These are phyloP conservation scores for Tarsius wallacei DNA, from an alignment of 2,797 vertebrate genomes.

Conservation along the genomic window DNA sequence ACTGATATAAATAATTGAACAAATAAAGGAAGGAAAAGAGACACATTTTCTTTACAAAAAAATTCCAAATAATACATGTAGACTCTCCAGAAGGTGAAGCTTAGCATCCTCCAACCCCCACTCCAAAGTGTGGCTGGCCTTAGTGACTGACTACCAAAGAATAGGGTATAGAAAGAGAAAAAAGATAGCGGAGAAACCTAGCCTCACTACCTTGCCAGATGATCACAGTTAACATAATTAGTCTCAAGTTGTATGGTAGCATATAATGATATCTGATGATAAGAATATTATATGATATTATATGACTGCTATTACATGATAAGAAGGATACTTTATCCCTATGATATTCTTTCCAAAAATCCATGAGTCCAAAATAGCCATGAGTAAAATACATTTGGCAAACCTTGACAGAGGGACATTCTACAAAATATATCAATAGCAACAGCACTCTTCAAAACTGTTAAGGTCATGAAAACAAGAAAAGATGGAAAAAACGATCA, in stretches of 20 bases:
- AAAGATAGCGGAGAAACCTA: neutral
- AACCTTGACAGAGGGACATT: neutral
- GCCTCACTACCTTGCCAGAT: neutral
- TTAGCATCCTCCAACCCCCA: neutral
- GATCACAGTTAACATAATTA: neutral
- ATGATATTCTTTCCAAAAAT: neutral
- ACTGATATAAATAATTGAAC: neutral
- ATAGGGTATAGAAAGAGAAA: neutral
- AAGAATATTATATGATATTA: no score
- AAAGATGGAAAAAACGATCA: neutral
- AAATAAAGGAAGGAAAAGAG: neutral
- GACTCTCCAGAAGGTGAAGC: neutral
- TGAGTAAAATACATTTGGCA: neutral
- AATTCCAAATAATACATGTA: slow-evolving; percentile 1
- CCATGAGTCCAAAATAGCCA: neutral
- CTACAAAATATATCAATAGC: neutral
- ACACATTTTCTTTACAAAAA: neutral
- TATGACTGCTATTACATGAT: neutral
- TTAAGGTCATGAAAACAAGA: neutral
- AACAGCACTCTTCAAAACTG: neutral
- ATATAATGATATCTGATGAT: neutral
- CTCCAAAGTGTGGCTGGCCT: neutral
- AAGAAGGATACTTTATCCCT: neutral
- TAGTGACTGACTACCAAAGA: neutral
- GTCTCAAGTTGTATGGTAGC: no score